Base-by-base conservation (phyloP, 2,888 invertebrate species). In the Campoplex nolae region DNA sequence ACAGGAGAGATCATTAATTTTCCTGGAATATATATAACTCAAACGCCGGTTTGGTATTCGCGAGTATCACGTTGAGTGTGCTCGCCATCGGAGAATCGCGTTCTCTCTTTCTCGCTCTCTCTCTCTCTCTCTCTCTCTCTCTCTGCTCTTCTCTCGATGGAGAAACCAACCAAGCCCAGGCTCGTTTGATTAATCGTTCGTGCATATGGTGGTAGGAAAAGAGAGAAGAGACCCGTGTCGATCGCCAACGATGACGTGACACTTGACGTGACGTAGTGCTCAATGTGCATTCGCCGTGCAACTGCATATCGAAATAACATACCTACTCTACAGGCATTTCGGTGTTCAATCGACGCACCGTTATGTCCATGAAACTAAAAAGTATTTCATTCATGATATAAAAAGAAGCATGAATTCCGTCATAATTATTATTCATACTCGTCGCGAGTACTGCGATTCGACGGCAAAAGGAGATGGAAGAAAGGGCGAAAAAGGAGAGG, bases 191-290 rank as follows among this genome's bases (percentile, higher is more conserved):
- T 79, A 75, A 86, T 83, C 83, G 85, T 83, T 83, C 70, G 45
- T 67, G 67, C 78, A 68, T 56, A 68, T 71, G 56, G 73, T 35
- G 48, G 54, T 77, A 58, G 65, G 58, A 56, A 68, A 48, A 74
- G 68, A 67, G 68, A 54, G 70, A 51, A 70, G 67, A 71, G 35
- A 65, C 54, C 58, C 77, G 73, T 76, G 85, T 85, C 82, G 85
- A 85, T 78, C 85, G 82, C 77, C 85, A 68, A 78, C 68, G 82
- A 85, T 85, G 85, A 85, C 85, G 82, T 85, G 85, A 85, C 85
- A 85, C 85, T 78, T 85, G 85, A 85, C 85, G 82, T 82, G 85
- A 85, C 78, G 82, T 78, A 82, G 76, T 85, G 81, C 78, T 58
- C 67, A 2, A 68, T 78, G 68, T 81, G 74, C 32, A 48, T 77